Conservation (phyloP, 1,140 invertebrate species). For the Nebria ingens region DNA sequence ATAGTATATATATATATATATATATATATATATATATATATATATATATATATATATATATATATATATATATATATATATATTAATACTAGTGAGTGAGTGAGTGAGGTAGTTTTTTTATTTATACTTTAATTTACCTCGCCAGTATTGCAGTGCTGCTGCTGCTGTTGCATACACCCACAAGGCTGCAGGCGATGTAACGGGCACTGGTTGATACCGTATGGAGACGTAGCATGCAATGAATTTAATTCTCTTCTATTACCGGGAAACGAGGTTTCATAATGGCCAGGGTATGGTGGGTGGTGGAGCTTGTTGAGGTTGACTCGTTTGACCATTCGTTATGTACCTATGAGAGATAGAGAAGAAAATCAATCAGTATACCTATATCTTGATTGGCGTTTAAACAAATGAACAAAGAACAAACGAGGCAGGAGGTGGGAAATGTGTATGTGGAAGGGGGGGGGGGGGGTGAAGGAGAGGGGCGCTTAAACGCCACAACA, state of each 20-base stretch:
- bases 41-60: not conserved
- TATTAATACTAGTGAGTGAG: too few species aligned
- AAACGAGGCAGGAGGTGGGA: not conserved
- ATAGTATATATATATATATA: not conserved
- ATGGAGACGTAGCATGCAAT: conserved; percentile 37
- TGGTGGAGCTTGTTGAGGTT: conserved; percentile 40
- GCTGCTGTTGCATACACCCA: conserved; percentile 38
- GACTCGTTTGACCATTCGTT: conserved; percentile 37
- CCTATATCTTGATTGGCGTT: conserved; percentile 14
- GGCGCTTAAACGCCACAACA: not conserved
- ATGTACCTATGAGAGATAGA: conserved; percentile 33
- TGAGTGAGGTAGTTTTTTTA: not conserved
- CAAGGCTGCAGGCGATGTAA: conserved; percentile 53
- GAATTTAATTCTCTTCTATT: conserved; percentile 35
- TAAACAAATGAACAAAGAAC: conserved; percentile 19
- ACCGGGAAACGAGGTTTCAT: conserved; percentile 38
- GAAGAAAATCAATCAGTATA: conserved; percentile 16
- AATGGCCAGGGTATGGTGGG: conserved; percentile 42
- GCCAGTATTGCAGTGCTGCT: conserved; percentile 27
- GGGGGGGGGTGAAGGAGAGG: not conserved
- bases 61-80: too few species aligned
- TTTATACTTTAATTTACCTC: conserved; percentile 25
- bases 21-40: not conserved
- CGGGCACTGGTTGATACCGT: conserved; percentile 45
- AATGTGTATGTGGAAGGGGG: conserved; percentile 11